These are phyloP conservation scores for Gadopsis bispinosus DNA, from an alignment of 2,797 vertebrate genomes.

Conservation along the genomic window DNA sequence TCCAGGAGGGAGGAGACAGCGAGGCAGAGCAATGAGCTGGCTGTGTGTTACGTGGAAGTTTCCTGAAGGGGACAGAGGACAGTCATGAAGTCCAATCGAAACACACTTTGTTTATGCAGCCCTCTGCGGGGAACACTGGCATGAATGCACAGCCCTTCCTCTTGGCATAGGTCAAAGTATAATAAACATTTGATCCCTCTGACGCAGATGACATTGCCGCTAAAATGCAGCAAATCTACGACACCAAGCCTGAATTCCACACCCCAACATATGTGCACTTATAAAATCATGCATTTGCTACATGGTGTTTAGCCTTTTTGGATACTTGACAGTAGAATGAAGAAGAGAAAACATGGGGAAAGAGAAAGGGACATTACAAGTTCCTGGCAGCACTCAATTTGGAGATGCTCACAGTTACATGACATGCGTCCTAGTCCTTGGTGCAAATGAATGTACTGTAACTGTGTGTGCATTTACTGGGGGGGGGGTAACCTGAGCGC, in stretches of 20 bases:
- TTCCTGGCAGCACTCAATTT: constrained; percentile 1
- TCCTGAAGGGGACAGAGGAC: constrained; percentile 39
- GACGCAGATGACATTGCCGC: constrained; percentile 14
- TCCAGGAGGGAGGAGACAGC: constrained; percentile 64
- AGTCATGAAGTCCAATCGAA: constrained; percentile 26
- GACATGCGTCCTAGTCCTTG: constrained; percentile 11
- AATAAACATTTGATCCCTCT: constrained; percentile 21
- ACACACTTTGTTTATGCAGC: constrained; percentile 23
- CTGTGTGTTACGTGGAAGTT: constrained; percentile 62
- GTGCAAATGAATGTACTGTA: constrained; percentile 52
- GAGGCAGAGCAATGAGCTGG: constrained; percentile 33
- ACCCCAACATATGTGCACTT: neutral
- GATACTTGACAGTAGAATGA: neutral
- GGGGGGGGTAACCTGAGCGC: constrained; percentile 79
- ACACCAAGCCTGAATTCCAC: neutral
- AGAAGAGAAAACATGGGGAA: neutral
- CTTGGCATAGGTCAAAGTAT: constrained; percentile 46
- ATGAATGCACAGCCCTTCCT: constrained; percentile 17
- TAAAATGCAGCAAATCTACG: constrained; percentile 1
- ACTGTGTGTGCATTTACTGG: constrained; percentile 59
- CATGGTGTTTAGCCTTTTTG: neutral
- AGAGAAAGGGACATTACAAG: neutral
- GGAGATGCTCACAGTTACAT: constrained; percentile 1
- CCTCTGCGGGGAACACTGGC: constrained; percentile 10
- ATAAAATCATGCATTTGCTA: neutral